These are phyloP conservation scores for Neosilurus hyrtlii DNA, from an alignment of 2,797 vertebrate species.

Conservation along the genomic window DNA sequence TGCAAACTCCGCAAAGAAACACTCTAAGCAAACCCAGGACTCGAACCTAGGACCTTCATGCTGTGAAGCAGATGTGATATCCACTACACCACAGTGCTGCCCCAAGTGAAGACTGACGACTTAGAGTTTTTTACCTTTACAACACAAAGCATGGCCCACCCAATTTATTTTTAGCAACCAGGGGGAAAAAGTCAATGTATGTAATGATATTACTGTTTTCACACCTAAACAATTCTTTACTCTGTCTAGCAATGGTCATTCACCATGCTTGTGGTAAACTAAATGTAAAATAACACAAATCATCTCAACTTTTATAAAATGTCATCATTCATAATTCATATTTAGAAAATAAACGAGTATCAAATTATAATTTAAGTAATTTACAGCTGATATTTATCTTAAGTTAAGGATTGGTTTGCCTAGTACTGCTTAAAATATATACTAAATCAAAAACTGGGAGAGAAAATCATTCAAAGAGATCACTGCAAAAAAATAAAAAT, in stretches of 20 bases:
- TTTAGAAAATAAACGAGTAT: neutral
- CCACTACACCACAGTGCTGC: too few relatives aligned
- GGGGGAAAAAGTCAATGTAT: conserved; percentile 15
- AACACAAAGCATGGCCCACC: conserved; percentile 8
- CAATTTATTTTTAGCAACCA: conserved; percentile 4
- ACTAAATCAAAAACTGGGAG: neutral
- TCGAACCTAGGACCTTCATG: too few relatives aligned
- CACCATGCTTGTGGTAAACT: neutral
- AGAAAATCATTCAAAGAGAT: neutral
- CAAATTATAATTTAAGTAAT: too few relatives aligned
- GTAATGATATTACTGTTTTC: neutral
- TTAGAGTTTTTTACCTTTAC: neutral
- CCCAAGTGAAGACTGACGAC: too few relatives aligned
- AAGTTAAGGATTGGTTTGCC: neutral
- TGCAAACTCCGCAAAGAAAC: too few relatives aligned
- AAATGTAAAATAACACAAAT: neutral
- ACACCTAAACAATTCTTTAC: neutral
- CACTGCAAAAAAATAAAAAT: neutral
- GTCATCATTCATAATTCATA: neutral
- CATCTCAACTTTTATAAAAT: neutral
- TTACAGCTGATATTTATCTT: too few relatives aligned
- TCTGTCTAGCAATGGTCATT: neutral
- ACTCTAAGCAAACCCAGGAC: too few relatives aligned
- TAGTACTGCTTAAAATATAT: neutral
- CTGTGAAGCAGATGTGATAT: too few relatives aligned